A percentile compares a stretch with the other conserved stretches of the same genome.
These are phyloP conservation scores for Abscondita cerata DNA, from an alignment of 2,888 invertebrate species.

Conservation along the genomic window DNA sequence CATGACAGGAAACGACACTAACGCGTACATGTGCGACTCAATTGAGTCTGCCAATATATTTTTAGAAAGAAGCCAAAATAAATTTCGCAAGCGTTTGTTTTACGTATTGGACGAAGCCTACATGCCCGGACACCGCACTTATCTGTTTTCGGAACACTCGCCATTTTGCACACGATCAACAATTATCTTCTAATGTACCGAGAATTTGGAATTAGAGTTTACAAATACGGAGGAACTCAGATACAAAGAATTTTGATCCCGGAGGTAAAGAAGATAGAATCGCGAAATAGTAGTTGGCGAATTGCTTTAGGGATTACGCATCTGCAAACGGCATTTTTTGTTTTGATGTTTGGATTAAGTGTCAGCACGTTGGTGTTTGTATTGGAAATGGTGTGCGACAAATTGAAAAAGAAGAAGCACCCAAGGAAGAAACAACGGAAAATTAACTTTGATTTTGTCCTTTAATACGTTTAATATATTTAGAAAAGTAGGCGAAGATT, in stretches of 20 bases:
- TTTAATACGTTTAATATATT: too few relatives aligned
- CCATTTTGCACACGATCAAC: constrained; percentile 15
- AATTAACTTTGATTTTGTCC: too few relatives aligned
- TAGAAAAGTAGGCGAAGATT: too few relatives aligned
- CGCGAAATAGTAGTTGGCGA: too few relatives aligned
- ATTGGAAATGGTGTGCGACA: too few relatives aligned
- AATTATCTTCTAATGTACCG: not conserved
- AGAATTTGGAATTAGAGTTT: constrained; percentile 3
- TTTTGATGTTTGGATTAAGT: not conserved
- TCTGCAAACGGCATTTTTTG: constrained; percentile 6
- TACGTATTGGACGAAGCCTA: constrained; percentile 9
- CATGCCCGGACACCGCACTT: constrained; percentile 12
- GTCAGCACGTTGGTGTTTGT: not conserved
- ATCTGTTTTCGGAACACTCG: constrained; percentile 9
- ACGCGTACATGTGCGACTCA: constrained; percentile 9
- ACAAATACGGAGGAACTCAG: not conserved
- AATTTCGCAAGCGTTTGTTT: not conserved
- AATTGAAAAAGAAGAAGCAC: too few relatives aligned
- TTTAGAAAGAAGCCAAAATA: not conserved
- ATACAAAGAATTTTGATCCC: not conserved
- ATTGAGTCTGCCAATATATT: not conserved
- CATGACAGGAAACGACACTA: not conserved
- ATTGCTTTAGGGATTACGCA: not conserved
- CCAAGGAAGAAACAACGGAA: too few relatives aligned
- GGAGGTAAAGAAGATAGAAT: not conserved